phyloP scores from a whole-genome alignment of 2,113 vertebrate species.

The Rhea pennata region DNA sequence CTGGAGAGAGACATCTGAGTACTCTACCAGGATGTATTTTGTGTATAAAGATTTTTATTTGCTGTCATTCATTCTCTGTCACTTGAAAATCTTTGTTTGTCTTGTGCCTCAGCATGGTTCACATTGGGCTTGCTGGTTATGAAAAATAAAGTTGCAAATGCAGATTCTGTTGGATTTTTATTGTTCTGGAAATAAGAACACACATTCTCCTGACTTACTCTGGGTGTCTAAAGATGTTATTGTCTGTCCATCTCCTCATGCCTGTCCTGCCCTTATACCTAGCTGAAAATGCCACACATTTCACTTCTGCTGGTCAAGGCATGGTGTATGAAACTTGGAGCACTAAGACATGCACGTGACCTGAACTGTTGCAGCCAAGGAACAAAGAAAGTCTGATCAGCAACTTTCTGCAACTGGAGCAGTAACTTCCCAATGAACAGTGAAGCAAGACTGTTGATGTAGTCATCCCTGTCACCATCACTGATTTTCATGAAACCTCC shows the following conservation, averaged over 20 bases:
- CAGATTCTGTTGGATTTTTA: background rate
- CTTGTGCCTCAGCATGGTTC: background rate
- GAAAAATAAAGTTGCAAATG: background rate
- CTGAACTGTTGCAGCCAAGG: background rate
- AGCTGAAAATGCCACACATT: accelerated
- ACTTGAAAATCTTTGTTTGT: background rate
- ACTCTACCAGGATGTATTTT: background rate
- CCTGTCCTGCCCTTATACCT: no score
- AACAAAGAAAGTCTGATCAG: background rate
- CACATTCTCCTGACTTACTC: background rate
- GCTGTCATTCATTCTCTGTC: background rate
- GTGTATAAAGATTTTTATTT: background rate
- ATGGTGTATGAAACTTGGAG: accelerated
- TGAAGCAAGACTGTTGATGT: background rate
- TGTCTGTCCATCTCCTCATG: background rate
- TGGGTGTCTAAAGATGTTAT: accelerated
- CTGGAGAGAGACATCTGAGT: background rate
- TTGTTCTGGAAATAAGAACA: background rate
- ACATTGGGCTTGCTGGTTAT: background rate
- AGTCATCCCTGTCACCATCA: background rate
- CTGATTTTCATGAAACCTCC: accelerated
- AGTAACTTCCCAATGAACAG: accelerated
- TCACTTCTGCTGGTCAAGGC: accelerated
- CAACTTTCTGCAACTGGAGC: accelerated
- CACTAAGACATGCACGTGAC: background rate